These are phyloP conservation scores for Acropternis orthonyx DNA, from an alignment of 2,797 vertebrate genomes.

Conservation along the genomic window DNA sequence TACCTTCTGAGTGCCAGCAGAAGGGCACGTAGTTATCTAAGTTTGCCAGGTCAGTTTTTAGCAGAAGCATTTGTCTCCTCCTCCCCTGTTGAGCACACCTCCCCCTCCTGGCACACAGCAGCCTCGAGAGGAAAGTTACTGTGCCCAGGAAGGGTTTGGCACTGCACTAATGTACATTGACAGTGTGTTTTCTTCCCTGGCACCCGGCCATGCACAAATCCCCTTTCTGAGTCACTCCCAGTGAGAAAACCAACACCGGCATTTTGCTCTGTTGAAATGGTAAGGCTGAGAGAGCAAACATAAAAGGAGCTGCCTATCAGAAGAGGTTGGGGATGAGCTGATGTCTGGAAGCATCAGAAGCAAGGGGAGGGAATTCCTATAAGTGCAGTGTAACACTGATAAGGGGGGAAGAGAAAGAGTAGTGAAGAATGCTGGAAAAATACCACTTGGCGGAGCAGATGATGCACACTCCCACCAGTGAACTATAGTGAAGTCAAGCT, in stretches of 20 bases:
- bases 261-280: conserved; percentile 48
- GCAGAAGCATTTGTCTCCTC: neutral
- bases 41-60: neutral
- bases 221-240: conserved; percentile 55
- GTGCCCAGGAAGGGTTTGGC: conserved; percentile 53
- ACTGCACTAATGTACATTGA: conserved; percentile 2
- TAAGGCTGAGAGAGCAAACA: conserved; percentile 52
- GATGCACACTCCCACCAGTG: neutral
- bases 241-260: conserved; percentile 63
- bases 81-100: neutral
- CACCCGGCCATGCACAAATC: neutral
- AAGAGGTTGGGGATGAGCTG: neutral
- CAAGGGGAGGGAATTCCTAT: neutral
- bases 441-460: neutral
- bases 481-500: neutral
- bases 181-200: conserved; percentile 58
- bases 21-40: neutral
- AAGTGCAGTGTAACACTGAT: neutral
- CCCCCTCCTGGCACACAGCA: neutral
- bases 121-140: conserved; percentile 65
- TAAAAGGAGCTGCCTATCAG: conserved; percentile 37
- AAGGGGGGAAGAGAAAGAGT: neutral
- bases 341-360: conserved; percentile 31
- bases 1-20: neutral
- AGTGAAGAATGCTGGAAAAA: conserved; percentile 29